Base-by-base conservation (phyloP, 2,888 invertebrate species). In the Caenorhabditis virilis region DNA sequence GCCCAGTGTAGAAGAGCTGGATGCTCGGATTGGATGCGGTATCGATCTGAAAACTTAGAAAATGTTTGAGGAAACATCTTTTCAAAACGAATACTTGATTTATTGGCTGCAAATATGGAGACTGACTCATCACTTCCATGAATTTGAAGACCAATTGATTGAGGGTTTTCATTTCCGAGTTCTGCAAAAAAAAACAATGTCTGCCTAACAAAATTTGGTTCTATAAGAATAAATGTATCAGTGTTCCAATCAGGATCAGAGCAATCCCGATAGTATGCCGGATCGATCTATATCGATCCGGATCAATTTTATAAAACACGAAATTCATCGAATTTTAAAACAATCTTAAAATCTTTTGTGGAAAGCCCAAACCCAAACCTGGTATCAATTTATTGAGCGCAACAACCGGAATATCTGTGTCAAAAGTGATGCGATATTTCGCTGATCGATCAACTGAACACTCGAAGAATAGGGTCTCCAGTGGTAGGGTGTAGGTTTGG, bases 11-110 rank as follows among this genome's bases (percentile, higher is more conserved):
- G 33, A 25, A 69, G 52, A 0, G 47, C 30, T 5, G 55, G 22
- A 27, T 60, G 47, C 16, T 72, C 72, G 2, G 72, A 67, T 58
- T 74, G 74, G 27, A 74, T 52, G 35, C 74, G 72, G 42, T 74
- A 74, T 11, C 72, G 58, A 38, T 72, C 74, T 74, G 54, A 36
- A 71, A 57, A 47, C 15, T 22, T 20, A 2, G 26, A 30, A n/a
- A 25, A 6, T 23, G 6, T 26, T 11, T 18, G 11, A 11, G 7
- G 13, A n/a, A 42, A 11, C 11, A 9, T 25, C 4, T 30, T 30
- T 30, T 30, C 13, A 30, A 30, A 30, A 6, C 30, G 13, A 30
- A 30, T 30, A 66, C 65, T 61, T 15, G 61, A 61, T 42, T 66
- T 61, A 25, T 61, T 61, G 16, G 66, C 66, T 2, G 57, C 60